Evolutionary conservation across 2,797 vertebrate genomes (phyloP).

Genomic region (Macropus fuliginosus): DNA sequence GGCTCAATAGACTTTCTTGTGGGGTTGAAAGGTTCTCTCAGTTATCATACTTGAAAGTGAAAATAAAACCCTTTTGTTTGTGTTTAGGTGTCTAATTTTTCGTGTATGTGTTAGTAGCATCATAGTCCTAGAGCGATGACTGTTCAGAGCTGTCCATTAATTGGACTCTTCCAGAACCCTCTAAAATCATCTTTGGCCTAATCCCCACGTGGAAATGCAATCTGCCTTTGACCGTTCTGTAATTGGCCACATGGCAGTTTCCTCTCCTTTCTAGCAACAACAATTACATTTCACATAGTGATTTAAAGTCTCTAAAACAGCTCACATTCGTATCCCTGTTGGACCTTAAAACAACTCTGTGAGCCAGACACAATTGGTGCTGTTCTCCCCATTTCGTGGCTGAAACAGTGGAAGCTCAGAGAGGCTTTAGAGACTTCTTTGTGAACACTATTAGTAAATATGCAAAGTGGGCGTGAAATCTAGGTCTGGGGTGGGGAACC

Average conservation of each 20-base stretch:
- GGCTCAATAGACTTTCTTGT: not conserved
- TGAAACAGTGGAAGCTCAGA: not conserved
- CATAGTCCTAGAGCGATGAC: too few relatives aligned
- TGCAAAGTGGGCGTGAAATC: not conserved
- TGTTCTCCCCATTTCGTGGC: not conserved
- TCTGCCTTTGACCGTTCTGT: not conserved
- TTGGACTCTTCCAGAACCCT: not conserved
- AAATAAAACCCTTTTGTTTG: not conserved
- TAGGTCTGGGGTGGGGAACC: not conserved
- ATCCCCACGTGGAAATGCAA: not conserved
- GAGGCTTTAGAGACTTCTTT: not conserved
- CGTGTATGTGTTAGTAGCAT: not conserved
- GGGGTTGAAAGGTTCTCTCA: accelerated
- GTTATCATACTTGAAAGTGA: not conserved
- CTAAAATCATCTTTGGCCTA: accelerated
- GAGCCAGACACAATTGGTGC: not conserved
- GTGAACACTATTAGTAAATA: not conserved
- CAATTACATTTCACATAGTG: not conserved
- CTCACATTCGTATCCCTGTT: not conserved
- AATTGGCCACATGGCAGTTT: not conserved
- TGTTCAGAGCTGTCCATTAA: accelerated
- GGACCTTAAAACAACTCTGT: not conserved
- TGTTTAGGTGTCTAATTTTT: not conserved
- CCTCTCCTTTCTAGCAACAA: not conserved
- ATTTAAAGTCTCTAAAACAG: not conserved